Percentiles rank a stretch among this genome's conserved stretches.
These are phyloP conservation scores for Cyprinodon tularosa DNA, from an alignment of 2,113 vertebrate genomes.

Conservation along the genomic window DNA sequence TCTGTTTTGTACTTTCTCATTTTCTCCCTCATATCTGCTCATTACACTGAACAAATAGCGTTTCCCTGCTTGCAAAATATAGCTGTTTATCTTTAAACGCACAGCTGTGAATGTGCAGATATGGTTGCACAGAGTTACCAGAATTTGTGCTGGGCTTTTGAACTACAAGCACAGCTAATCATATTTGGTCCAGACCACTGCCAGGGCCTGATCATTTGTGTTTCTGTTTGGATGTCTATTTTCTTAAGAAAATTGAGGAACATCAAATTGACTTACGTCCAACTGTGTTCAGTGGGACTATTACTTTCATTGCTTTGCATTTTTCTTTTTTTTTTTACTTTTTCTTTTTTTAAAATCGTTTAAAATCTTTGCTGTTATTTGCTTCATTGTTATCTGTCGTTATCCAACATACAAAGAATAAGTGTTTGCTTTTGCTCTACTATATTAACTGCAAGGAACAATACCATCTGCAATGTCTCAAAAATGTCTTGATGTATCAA, in stretches of 20 bases:
- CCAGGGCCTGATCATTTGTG: slow-evolving; percentile 47
- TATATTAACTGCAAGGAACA: neutral
- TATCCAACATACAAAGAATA: neutral
- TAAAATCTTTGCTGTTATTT: neutral
- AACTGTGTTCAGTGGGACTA: slow-evolving; percentile 9
- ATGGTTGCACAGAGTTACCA: slow-evolving; percentile 42
- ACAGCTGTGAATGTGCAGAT: slow-evolving; percentile 71
- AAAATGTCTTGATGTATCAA: neutral
- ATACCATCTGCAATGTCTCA: neutral
- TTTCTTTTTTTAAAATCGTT: neutral
- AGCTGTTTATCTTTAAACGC: slow-evolving; percentile 73
- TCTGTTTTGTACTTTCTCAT: slow-evolving; percentile 57
- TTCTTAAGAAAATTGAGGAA: slow-evolving; percentile 33
- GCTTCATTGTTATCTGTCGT: neutral
- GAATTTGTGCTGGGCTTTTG: slow-evolving; percentile 57
- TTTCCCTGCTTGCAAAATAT: slow-evolving; percentile 54
- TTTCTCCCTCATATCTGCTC: slow-evolving; percentile 71
- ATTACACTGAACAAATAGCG: slow-evolving; percentile 71
- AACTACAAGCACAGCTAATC: slow-evolving; percentile 67
- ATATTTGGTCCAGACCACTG: slow-evolving; percentile 42
- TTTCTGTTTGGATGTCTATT: slow-evolving; percentile 49
- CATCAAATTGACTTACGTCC: slow-evolving; percentile 32
- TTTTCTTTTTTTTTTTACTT: neutral
- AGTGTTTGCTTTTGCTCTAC: neutral
- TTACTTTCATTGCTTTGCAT: slow-evolving; percentile 16